Evolutionary conservation across 2,888 invertebrate genomes (phyloP), one percentile per base, ranked within the genome.

Genomic region (Eupithecia subfuscata): DNA sequence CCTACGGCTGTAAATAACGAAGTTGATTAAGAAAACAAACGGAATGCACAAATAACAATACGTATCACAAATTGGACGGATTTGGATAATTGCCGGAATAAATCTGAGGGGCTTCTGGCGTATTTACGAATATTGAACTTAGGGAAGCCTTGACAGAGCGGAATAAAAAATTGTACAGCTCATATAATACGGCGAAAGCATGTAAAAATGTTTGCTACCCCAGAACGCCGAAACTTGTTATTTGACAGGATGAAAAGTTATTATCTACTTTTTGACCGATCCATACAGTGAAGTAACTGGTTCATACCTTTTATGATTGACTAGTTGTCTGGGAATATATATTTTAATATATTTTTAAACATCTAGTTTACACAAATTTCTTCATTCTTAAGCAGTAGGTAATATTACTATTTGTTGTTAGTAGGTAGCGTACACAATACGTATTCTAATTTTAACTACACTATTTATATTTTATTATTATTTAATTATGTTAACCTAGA

Each of bases 21-120:
- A 86, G 85, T 87, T 85, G 82, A 86, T 86, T 85, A 85, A 83
- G 82, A 83, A 83, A 86, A 87, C 86, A 87, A 86, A 84, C 82
- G 81, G 81, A 84, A 85, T 80, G 84, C 83, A 88, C 85, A 86
- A 87, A 87, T 86, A 87, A 86, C 83, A 89, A 87, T 85, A 86
- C 84, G 84, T 84, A 78, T 75, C 74, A 56, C 78, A 72, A 80
- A 81, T 79, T 75, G 76, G 77, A 73, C 14, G 79, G 80, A 79
- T 80, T 81, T 77, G 73, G 77, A 78, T 80, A 81, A 81, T 81
- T 80, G 80, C 63, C 74, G 68, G 75, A 70, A 79, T 81, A 75
- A 77, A 79, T 76, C 65, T 69, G 56, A 22, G 40, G 69, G 74
- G 69, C 69, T 74, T 73, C 65, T 71, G 69, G 71, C 40, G 48